phyloP scores from a whole-genome alignment of 2,797 vertebrate genomes.

The Cottoperca gobio region DNA sequence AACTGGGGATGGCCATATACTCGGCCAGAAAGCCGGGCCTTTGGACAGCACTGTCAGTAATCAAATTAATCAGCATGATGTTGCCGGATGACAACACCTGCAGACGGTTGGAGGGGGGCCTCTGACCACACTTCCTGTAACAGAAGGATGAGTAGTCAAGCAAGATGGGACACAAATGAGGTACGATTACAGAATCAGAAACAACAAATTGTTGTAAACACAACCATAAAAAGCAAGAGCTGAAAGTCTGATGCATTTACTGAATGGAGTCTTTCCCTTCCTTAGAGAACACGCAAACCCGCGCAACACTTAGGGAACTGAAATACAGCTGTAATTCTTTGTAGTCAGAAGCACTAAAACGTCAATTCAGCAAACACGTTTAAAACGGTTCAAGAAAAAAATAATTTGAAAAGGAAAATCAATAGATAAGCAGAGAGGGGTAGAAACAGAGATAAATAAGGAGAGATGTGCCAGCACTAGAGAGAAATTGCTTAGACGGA shows the following conservation, averaged over 20 bases:
- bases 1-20: conserved; percentile 64
- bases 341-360: conserved; percentile 40
- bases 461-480: conserved; percentile 43
- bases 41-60: conserved; percentile 69
- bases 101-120: conserved; percentile 83
- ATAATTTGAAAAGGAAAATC: conserved; percentile 54
- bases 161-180: conserved; percentile 9
- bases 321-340: conserved; percentile 36
- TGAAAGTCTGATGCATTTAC: conserved; percentile 23
- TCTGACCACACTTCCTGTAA: conserved; percentile 85
- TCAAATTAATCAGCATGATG: conserved; percentile 83
- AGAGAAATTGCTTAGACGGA: conserved; percentile 63
- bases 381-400: conserved; percentile 38
- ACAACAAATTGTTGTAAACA: conserved; percentile 7
- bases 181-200: conserved; percentile 3
- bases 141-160: not conserved
- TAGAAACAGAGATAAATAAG: conserved; percentile 48
- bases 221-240: not conserved
- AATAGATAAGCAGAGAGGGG: conserved; percentile 48
- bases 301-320: conserved; percentile 3
- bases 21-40: conserved; percentile 77
- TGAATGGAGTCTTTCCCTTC: conserved; percentile 2
- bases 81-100: conserved; percentile 83
- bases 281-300: not conserved
- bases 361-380: conserved; percentile 43